Base-by-base conservation (phyloP, 2,797 vertebrate genomes). In the Clarias platycephalus region DNA sequence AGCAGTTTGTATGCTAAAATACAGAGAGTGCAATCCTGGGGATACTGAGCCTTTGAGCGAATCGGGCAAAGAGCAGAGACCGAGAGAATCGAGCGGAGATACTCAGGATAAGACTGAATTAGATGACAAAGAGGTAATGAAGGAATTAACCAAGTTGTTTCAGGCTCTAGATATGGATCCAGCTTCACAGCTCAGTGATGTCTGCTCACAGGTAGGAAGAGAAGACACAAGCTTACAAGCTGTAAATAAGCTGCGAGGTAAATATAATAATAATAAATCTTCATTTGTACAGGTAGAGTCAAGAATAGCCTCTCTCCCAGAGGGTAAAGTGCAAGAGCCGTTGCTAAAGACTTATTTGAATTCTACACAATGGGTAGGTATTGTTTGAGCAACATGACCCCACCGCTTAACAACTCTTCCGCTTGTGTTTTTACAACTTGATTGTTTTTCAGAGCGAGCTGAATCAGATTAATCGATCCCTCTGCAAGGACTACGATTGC, bases 401-500 rank as follows among this genome's bases (percentile, higher is more conserved):
- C 20, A 15, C 28, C 60, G 0, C 64, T 53, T 26, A 26, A n/a
- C 7, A 44, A 37, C 53, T 49, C 37, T 28, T 13, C 34, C 49
- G n/a, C 63, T 67, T 67, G 24, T 34, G 63, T 67, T 74, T 82
- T 67, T 12, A 81, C 76, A 82, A 20, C 80, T 2, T 84, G 75
- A 66, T 9, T 84, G 66, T 68, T 88, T 49, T 83, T 84, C 67
- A 94, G 93, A 74, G 24, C 22, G 78, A 86, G 64, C 34, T 91
- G 40, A 68, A 95, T 92, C 91, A 93, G 72, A 90, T 93, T 26
- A 90, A 91, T 77, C 74, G 86, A 34, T 87, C 91, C 71, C 91
- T 97, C 28, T 66, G 86, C 26, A 80, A 87, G 12, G 96, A 98
- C 88, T 97, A 98, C 71, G 78, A 83, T 31, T 94, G 94, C 87